Conservation (phyloP, 2,113 vertebrate genomes). For the Lanius collurio region DNA sequence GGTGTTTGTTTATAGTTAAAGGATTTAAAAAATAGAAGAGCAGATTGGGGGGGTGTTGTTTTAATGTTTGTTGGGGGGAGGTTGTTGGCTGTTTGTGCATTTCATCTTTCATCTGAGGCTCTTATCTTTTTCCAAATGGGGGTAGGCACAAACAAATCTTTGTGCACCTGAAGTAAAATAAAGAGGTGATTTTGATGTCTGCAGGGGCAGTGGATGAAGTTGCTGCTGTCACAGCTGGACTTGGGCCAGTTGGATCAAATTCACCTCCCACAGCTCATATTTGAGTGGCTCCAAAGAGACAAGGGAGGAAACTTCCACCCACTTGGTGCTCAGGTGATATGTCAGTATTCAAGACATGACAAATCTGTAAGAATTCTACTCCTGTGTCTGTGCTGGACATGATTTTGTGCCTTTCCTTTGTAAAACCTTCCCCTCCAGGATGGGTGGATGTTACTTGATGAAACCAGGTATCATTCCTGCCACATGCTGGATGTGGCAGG, state of each 20-base stretch:
- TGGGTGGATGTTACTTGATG: not conserved
- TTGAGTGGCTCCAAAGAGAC: not conserved
- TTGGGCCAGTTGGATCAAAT: not conserved
- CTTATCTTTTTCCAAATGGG: not conserved
- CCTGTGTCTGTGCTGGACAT: not conserved
- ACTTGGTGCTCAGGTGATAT: not conserved
- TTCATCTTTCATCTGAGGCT: not conserved
- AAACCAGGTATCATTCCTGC: not conserved
- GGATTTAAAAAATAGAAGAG: not conserved
- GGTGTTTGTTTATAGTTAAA: not conserved
- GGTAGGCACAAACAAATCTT: not conserved
- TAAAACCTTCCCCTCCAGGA: not conserved
- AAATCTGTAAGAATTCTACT: not conserved
- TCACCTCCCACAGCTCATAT: not conserved
- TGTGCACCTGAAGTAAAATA: not conserved
- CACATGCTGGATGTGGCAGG: no score
- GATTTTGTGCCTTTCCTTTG: not conserved
- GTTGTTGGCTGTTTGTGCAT: accelerated
- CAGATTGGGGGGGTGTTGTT: not conserved
- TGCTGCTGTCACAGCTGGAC: not conserved
- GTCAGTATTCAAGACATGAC: not conserved
- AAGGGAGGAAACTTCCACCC: not conserved
- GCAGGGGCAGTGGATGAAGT: not conserved
- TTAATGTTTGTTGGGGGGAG: not conserved
- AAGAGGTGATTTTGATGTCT: not conserved